Conservation (phyloP, 2,797 vertebrate species). For the Eremophila alpestris region DNA sequence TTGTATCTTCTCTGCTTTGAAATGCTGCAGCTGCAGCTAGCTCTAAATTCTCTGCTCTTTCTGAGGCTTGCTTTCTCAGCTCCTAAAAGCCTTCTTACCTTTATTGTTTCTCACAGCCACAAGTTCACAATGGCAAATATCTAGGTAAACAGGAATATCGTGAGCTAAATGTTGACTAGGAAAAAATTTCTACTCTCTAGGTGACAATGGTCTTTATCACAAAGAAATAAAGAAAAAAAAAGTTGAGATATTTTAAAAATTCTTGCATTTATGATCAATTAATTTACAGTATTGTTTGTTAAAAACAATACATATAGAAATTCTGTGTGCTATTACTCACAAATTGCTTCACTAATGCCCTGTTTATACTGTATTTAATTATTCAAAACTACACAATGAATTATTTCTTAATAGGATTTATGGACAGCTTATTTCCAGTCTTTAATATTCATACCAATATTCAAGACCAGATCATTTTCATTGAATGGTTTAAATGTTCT, state of each 20-base stretch:
- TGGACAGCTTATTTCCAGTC: neutral
- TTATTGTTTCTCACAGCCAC: too few relatives aligned
- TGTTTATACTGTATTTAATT: neutral
- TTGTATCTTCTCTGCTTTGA: too few relatives aligned
- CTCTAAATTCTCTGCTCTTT: too few relatives aligned
- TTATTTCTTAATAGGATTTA: neutral
- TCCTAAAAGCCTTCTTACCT: too few relatives aligned
- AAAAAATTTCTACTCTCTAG: neutral
- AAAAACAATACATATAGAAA: neutral
- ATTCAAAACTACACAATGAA: neutral
- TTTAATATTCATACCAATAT: neutral
- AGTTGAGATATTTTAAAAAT: neutral
- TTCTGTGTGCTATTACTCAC: neutral
- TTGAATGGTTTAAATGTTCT: neutral
- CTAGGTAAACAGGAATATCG: neutral
- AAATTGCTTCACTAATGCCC: neutral
- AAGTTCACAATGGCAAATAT: neutral
- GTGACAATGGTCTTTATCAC: neutral
- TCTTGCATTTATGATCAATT: neutral
- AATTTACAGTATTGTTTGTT: neutral
- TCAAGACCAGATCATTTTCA: neutral
- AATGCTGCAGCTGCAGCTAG: too few relatives aligned
- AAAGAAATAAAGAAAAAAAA: neutral
- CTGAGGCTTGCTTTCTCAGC: too few relatives aligned
- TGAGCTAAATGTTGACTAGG: neutral